These are phyloP conservation scores for Gymnodraco acuticeps DNA, from an alignment of 2,797 vertebrate genomes.

Conservation along the genomic window DNA sequence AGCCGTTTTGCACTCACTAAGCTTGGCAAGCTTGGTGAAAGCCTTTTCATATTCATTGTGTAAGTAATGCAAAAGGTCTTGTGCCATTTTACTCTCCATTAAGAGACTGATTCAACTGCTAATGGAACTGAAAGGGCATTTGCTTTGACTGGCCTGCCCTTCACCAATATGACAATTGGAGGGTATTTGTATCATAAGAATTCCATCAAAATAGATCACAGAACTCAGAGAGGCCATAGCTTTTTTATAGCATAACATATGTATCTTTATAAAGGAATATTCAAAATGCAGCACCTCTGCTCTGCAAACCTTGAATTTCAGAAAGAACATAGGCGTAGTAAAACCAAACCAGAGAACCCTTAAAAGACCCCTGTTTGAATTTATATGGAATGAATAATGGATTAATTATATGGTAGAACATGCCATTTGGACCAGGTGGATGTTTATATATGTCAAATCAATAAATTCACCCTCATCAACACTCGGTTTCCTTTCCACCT, in stretches of 20 bases:
- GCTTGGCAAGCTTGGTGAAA: conserved; percentile 73
- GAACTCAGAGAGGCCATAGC: conserved; percentile 20
- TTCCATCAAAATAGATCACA: conserved; percentile 66
- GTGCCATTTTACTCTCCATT: conserved; percentile 82
- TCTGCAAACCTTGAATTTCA: conserved; percentile 11
- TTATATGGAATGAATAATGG: conserved; percentile 62
- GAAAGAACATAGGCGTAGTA: neutral
- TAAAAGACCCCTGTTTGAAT: conserved; percentile 31
- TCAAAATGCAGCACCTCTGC: neutral
- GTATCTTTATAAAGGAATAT: conserved; percentile 3
- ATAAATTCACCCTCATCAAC: conserved; percentile 56
- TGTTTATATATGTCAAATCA: conserved; percentile 72
- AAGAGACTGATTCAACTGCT: conserved; percentile 82
- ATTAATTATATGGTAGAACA: conserved; percentile 49
- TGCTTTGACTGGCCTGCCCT: conserved; percentile 75
- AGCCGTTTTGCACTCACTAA: conserved; percentile 79
- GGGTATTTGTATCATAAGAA: conserved; percentile 64
- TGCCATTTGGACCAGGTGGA: conserved; percentile 52
- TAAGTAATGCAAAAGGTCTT: conserved; percentile 80
- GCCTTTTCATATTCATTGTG: conserved; percentile 82
- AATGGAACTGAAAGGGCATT: conserved; percentile 82
- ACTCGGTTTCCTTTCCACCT: conserved; percentile 27
- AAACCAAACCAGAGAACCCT: conserved; percentile 1
- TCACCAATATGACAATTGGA: conserved; percentile 74
- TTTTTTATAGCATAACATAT: conserved; percentile 20